Percentiles rank a stretch among this genome's conserved stretches.
Conservation (phyloP, 2,113 vertebrate species). For the Corydoras sp. region DNA sequence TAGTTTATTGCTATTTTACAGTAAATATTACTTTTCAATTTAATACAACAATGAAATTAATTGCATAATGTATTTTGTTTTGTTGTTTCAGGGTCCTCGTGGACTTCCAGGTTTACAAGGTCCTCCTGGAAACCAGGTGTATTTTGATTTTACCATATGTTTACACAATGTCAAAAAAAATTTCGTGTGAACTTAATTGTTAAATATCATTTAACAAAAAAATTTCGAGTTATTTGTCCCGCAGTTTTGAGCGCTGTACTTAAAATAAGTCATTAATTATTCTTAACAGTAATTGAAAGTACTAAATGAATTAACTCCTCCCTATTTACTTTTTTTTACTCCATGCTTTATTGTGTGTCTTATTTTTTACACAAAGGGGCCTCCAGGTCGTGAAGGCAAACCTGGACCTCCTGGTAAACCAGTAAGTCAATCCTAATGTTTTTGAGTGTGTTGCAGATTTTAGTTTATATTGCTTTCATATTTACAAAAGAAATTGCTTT, state of each 20-base stretch:
- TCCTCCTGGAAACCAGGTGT: slow-evolving; percentile 61
- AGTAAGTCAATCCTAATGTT: slow-evolving; percentile 64
- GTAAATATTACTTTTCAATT: neutral
- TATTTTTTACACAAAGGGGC: slow-evolving; percentile 73
- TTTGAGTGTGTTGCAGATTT: neutral
- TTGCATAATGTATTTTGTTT: neutral
- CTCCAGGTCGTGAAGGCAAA: slow-evolving; percentile 81
- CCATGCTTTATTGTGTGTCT: slow-evolving; percentile 48
- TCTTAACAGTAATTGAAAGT: too few species aligned
- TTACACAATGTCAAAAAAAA: too few species aligned
- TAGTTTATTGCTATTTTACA: neutral
- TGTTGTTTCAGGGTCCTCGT: slow-evolving; percentile 70
- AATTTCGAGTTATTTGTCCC: too few species aligned
- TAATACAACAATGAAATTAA: neutral
- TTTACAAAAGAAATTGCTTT: too few species aligned
- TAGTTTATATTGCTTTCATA: too few species aligned
- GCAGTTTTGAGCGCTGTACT: too few species aligned
- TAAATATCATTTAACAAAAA: too few species aligned
- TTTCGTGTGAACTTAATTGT: too few species aligned
- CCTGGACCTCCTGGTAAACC: slow-evolving; percentile 88
- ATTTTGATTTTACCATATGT: too few species aligned
- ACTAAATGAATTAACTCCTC: neutral
- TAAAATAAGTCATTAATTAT: too few species aligned
- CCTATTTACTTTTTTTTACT: slow-evolving; percentile 12
- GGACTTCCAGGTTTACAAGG: slow-evolving; percentile 81